Percentiles rank a stretch among this genome's conserved stretches.
These are phyloP conservation scores for Trididemnum miniatum DNA, from an alignment of 23 tunicate genomes.

Conservation along the genomic window DNA sequence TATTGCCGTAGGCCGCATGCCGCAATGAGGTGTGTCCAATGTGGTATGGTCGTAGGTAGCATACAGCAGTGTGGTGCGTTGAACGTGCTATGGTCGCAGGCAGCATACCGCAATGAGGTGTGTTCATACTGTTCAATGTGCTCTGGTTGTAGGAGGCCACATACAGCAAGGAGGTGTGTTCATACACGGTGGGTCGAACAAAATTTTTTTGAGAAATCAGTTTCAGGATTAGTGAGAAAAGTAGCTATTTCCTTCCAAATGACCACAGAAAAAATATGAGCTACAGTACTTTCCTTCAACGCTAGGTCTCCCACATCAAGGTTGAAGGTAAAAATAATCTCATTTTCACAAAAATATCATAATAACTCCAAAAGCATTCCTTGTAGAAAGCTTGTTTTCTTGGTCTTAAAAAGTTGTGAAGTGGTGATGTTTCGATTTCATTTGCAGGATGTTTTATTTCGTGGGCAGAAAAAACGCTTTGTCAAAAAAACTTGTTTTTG, in stretches of 20 bases:
- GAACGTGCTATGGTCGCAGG: too few relatives aligned
- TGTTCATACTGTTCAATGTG: too few relatives aligned
- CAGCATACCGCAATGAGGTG: too few relatives aligned
- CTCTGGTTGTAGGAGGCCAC: too few relatives aligned
- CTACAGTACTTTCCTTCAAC: not conserved
- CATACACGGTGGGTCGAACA: slow-evolving; percentile 5
- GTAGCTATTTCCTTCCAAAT: slow-evolving; percentile 13
- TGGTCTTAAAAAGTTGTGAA: not conserved
- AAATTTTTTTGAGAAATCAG: slow-evolving; percentile 5
- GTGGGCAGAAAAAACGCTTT: too few relatives aligned
- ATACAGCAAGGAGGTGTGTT: too few relatives aligned
- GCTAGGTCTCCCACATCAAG: slow-evolving; percentile 11
- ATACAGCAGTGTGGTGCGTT: too few relatives aligned
- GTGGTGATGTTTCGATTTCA: not conserved
- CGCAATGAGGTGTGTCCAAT: too few relatives aligned
- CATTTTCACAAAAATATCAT: slow-evolving; percentile 8
- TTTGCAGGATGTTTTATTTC: too few relatives aligned
- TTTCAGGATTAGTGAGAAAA: not conserved
- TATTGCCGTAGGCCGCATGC: too few relatives aligned
- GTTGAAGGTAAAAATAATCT: not conserved
- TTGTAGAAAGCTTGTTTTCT: not conserved
- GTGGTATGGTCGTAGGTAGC: too few relatives aligned
- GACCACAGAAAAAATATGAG: not conserved
- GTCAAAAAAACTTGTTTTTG: too few relatives aligned
- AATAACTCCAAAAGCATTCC: not conserved